These are phyloP conservation scores for Cotesia typhae DNA, from an alignment of 1,140 invertebrate species.

Conservation along the genomic window DNA sequence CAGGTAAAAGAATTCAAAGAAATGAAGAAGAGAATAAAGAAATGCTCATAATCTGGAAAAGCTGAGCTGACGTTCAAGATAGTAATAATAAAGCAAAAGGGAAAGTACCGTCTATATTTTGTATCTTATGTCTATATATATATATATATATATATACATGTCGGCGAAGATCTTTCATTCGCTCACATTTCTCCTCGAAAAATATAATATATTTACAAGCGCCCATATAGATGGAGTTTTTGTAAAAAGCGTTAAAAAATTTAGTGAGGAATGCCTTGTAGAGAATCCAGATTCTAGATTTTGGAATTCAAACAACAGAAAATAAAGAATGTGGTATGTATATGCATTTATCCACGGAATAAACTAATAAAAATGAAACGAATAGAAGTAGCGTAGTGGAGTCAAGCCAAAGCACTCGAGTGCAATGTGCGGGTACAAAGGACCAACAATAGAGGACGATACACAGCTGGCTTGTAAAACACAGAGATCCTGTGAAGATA, in stretches of 20 bases:
- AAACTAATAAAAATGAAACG: conserved; percentile 38
- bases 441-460: conserved; percentile 58
- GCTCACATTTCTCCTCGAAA: background rate
- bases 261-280: no score
- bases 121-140: background rate
- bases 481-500: conserved; percentile 64
- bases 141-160: background rate
- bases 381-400: conserved; percentile 46
- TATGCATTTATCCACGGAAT: conserved; percentile 21
- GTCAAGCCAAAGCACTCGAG: conserved; percentile 55
- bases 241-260: no score
- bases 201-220: background rate
- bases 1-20: conserved; percentile 10
- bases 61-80: no score
- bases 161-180: conserved; percentile 6
- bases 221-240: no score
- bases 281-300: background rate
- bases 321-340: conserved; percentile 1
- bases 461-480: conserved; percentile 64
- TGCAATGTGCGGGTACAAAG: conserved; percentile 50
- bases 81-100: conserved; percentile 6
- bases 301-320: no score
- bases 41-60: no score
- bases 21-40: conserved; percentile 13
- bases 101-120: background rate